Evolutionary conservation across 2,113 vertebrate genomes (phyloP).

Genomic region (Chlamydotis undulata): DNA sequence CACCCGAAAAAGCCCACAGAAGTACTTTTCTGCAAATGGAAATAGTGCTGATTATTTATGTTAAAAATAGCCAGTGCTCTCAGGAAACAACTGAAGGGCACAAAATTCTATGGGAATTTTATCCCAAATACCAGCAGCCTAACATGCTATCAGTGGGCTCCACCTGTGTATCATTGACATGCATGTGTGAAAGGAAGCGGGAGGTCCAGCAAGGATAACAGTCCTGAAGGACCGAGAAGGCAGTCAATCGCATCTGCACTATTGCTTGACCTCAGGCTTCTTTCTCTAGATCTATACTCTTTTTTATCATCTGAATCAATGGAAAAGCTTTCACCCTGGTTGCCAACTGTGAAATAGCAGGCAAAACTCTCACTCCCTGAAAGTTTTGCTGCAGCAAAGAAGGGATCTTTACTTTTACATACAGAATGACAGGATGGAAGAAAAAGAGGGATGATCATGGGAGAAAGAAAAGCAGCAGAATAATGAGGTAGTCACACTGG

Average conservation of each 20-base stretch:
- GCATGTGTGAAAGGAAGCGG: neutral
- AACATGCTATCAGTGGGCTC: neutral
- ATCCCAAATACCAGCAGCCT: neutral
- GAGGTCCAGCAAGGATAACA: neutral
- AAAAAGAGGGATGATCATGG: neutral
- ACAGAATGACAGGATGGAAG: neutral
- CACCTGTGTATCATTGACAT: neutral
- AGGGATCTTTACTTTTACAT: neutral
- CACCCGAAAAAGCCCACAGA: neutral
- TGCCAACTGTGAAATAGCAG: neutral
- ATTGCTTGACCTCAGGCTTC: neutral
- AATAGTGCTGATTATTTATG: neutral
- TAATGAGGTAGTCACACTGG: neutral
- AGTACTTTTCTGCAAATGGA: neutral
- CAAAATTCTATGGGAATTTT: neutral
- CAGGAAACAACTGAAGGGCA: neutral
- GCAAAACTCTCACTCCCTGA: neutral
- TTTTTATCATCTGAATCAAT: neutral
- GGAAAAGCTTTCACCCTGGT: neutral
- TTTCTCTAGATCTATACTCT: neutral
- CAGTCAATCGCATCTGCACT: neutral
- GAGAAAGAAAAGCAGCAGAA: neutral
- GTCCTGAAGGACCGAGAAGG: neutral
- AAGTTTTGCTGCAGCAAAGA: neutral
- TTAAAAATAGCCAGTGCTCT: neutral